Evolutionary conservation across 1,140 invertebrate genomes (phyloP).

Genomic region (Bombus confusus): DNA sequence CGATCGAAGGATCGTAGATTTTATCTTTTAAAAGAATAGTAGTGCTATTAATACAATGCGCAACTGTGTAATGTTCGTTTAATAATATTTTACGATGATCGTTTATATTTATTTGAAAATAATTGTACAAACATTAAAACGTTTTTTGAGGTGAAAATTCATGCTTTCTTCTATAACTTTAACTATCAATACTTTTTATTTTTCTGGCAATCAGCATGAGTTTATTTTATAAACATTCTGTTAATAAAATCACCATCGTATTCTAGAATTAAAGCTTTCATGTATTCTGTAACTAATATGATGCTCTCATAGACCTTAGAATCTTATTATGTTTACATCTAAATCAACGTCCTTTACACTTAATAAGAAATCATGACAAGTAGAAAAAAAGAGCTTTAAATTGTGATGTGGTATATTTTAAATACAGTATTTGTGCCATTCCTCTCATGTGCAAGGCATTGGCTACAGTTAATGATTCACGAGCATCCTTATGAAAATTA

Average conservation of each 20-base stretch:
- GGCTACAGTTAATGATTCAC: conserved; percentile 39
- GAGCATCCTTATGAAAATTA: conserved; percentile 35
- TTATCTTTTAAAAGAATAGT: not conserved
- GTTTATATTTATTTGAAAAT: conserved; percentile 14
- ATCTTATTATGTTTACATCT: not conserved
- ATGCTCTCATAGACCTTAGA: conserved; percentile 7
- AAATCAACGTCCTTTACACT: conserved; percentile 16
- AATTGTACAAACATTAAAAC: conserved; percentile 25
- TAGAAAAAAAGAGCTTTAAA: conserved; percentile 28
- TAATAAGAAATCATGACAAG: conserved; percentile 41
- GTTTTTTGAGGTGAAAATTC: not conserved
- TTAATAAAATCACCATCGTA: conserved; percentile 10
- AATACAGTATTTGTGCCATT: conserved; percentile 57
- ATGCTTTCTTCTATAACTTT: conserved; percentile 4
- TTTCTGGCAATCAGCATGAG: not conserved
- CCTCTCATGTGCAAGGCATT: conserved; percentile 39
- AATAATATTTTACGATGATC: not conserved
- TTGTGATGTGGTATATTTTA: conserved; percentile 52
- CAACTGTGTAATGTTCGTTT: conserved; percentile 21
- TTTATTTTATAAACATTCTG: conserved; percentile 15
- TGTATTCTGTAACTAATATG: not conserved
- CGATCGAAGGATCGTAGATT: conserved; percentile 17
- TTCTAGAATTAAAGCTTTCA: conserved; percentile 3
- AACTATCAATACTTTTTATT: conserved; percentile 15
- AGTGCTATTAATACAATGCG: conserved; percentile 25